Evolutionary conservation across 2,888 invertebrate species (phyloP).

Genomic region (Zelleria hepariella): DNA sequence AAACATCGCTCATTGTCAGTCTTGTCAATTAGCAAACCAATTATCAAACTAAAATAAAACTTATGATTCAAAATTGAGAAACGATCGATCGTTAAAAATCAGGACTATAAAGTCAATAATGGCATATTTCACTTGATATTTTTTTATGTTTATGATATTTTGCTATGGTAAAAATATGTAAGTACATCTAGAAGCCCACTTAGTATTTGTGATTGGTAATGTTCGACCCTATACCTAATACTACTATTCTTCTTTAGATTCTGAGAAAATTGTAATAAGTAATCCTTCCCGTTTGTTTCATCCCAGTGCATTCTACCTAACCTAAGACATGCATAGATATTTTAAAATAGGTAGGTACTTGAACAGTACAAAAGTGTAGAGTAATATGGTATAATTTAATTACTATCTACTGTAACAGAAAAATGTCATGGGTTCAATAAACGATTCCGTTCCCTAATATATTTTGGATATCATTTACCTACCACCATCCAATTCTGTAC

Average conservation of each 20-base stretch:
- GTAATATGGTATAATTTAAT: conserved; percentile 65
- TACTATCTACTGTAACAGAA: conserved; percentile 52
- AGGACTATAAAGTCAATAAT: too few species aligned
- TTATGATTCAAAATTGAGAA: background rate
- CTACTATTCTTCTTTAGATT: too few species aligned
- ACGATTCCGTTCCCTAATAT: conserved; percentile 67
- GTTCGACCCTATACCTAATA: background rate
- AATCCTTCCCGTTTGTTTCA: conserved; percentile 26
- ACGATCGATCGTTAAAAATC: background rate
- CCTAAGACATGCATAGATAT: conserved; percentile 50
- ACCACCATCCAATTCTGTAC: background rate
- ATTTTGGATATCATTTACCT: conserved; percentile 28
- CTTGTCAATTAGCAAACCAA: background rate
- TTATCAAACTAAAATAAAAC: background rate
- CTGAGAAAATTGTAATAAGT: background rate
- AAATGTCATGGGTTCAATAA: conserved; percentile 61
- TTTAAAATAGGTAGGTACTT: conserved; percentile 64
- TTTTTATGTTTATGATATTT: too few species aligned
- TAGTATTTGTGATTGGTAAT: background rate
- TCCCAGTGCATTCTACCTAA: conserved; percentile 54
- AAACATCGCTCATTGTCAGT: background rate
- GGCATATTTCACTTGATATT: too few species aligned
- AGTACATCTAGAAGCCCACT: background rate
- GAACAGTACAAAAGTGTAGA: conserved; percentile 67
- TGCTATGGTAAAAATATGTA: too few species aligned